These are phyloP conservation scores for Cladopsammia gracilis DNA, from an alignment of 64 coral and sea anemone species.

Conservation along the genomic window DNA sequence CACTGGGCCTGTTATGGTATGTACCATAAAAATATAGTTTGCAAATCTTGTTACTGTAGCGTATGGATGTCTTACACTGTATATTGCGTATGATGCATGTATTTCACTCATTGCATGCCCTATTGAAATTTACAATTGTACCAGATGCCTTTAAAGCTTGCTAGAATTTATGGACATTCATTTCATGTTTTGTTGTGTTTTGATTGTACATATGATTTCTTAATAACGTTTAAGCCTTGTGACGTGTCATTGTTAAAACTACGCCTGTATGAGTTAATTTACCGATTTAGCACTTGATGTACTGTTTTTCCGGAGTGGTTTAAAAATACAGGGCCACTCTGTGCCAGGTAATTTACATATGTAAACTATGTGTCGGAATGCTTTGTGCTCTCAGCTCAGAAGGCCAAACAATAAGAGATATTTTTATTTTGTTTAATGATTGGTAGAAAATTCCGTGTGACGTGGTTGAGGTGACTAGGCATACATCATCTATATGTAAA, in stretches of 20 bases:
- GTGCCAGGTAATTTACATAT: too few relatives aligned
- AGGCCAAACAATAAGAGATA: too few relatives aligned
- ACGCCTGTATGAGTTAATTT: neutral
- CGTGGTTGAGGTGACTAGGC: neutral
- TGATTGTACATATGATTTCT: too few relatives aligned
- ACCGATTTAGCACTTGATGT: neutral
- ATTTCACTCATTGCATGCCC: too few relatives aligned
- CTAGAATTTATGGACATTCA: neutral
- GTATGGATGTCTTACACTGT: too few relatives aligned
- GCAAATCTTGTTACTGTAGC: neutral
- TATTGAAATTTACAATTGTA: too few relatives aligned
- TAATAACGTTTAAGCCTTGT: too few relatives aligned
- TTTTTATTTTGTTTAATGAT: neutral
- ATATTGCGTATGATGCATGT: too few relatives aligned
- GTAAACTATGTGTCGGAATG: neutral
- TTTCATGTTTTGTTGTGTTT: neutral
- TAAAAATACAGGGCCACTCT: neutral
- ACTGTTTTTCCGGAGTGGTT: neutral
- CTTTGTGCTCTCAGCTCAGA: neutral
- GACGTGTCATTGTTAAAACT: neutral
- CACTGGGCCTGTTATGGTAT: slow-evolving; percentile 86
- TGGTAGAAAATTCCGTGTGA: neutral
- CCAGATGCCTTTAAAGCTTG: too few relatives aligned
- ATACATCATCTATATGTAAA: neutral
- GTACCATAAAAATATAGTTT: slow-evolving; percentile 6